Evolutionary conservation across 2,797 vertebrate genomes (phyloP).

Genomic region (Adrianichthys oophorus): DNA sequence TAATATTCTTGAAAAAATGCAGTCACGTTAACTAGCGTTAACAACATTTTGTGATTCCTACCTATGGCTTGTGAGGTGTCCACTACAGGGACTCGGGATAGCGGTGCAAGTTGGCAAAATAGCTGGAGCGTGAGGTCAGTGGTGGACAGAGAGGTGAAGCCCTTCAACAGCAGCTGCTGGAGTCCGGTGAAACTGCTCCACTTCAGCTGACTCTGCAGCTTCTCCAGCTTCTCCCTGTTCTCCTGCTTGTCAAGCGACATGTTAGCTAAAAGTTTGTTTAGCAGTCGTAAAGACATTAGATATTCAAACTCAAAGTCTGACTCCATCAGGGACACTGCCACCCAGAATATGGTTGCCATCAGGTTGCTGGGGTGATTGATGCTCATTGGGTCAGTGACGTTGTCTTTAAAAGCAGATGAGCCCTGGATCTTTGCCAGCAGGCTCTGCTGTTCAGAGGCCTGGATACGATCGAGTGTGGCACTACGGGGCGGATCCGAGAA

Average conservation of each 20-base stretch:
- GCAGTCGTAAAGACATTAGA: conserved; percentile 90
- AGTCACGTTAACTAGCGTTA: neutral
- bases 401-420: conserved; percentile 84
- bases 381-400: conserved; percentile 82
- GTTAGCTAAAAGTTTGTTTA: conserved; percentile 89
- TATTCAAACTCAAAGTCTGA: conserved; percentile 99
- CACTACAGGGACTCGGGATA: conserved; percentile 91
- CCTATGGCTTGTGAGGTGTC: conserved; percentile 96
- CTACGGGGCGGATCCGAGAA: conserved; percentile 90
- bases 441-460: conserved; percentile 90
- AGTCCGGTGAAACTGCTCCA: conserved; percentile 94
- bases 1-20: neutral
- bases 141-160: conserved; percentile 94
- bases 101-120: conserved; percentile 92
- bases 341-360: conserved; percentile 96
- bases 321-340: conserved; percentile 96
- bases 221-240: conserved; percentile 94
- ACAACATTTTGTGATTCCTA: conserved; percentile 46
- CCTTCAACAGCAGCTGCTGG: conserved; percentile 95
- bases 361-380: conserved; percentile 93
- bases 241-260: conserved; percentile 91
- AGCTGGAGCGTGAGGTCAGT: conserved; percentile 94
- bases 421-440: conserved; percentile 82
- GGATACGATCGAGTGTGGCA: conserved; percentile 93
- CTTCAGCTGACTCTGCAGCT: conserved; percentile 90